phyloP scores from a whole-genome alignment of 2,797 vertebrate genomes.

The Alectoris magna region DNA sequence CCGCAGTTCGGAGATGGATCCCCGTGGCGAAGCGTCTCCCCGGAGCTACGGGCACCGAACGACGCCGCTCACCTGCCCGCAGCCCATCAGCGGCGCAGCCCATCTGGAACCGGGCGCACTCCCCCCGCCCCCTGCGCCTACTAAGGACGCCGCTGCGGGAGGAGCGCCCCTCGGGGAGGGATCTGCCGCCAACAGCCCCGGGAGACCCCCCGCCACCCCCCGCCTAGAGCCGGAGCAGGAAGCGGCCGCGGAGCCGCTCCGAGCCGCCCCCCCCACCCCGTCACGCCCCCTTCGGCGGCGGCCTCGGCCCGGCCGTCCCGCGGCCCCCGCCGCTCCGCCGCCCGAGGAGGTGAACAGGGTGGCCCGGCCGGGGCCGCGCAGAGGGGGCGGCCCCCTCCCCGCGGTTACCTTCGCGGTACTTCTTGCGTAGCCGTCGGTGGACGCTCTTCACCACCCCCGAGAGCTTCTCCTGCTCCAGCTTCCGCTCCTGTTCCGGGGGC shows the following conservation, averaged over 20 bases:
- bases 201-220: too few species aligned
- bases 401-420: slow-evolving; percentile 93
- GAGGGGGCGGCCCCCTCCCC: background rate
- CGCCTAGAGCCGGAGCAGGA: background rate
- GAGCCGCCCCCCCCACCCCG: too few species aligned
- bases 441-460: slow-evolving; percentile 95
- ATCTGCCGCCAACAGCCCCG: too few species aligned
- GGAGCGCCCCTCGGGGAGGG: background rate
- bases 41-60: background rate
- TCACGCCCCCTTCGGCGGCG: background rate
- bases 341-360: background rate
- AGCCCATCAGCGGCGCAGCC: background rate
- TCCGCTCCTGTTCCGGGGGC: slow-evolving; percentile 74
- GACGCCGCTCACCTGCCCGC: too few species aligned
- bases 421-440: slow-evolving; percentile 94
- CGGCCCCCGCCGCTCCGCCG: too few species aligned
- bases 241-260: too few species aligned
- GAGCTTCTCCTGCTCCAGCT: slow-evolving; percentile 92
- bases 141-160: too few species aligned
- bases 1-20: background rate
- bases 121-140: too few species aligned
- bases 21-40: background rate
- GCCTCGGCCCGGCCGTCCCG: too few species aligned
- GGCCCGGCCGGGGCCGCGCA: background rate
- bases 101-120: background rate